These are phyloP conservation scores for Pseudomyrmex flavicornis DNA, from an alignment of 1,140 invertebrate species.

Conservation along the genomic window DNA sequence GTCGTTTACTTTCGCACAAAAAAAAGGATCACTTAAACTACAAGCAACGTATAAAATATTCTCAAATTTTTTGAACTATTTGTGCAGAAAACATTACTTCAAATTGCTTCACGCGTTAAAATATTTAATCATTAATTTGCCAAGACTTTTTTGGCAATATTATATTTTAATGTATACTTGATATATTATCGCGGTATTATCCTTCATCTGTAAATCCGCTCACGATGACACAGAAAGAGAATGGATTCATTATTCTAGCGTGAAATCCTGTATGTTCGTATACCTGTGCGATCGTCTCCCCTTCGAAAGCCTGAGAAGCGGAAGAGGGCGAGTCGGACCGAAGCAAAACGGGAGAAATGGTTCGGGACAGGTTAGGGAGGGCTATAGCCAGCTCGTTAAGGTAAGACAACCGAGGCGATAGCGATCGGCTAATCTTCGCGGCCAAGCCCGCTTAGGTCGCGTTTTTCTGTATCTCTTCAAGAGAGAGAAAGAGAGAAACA, in stretches of 20 bases:
- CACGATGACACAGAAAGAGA: slow-evolving; percentile 20
- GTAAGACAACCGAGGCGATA: slow-evolving; percentile 75
- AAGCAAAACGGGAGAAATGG: slow-evolving; percentile 65
- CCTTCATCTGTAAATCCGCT: slow-evolving; percentile 35
- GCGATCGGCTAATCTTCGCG: slow-evolving; percentile 77
- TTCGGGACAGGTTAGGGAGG: slow-evolving; percentile 61
- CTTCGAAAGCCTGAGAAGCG: slow-evolving; percentile 43
- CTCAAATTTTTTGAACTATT: not conserved
- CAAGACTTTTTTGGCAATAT: too few species aligned
- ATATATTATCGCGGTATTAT: slow-evolving; percentile 44
- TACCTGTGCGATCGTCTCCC: slow-evolving; percentile 63
- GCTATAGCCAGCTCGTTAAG: slow-evolving; percentile 75
- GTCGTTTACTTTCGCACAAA: not conserved
- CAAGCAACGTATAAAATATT: not conserved
- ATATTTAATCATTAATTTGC: not conserved
- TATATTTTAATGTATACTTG: too few species aligned
- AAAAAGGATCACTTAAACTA: not conserved
- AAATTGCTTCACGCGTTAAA: not conserved
- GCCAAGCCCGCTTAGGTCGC: slow-evolving; percentile 46
- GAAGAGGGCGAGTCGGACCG: slow-evolving; percentile 48
- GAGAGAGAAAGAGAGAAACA: slow-evolving; percentile 45
- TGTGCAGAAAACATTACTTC: not conserved
- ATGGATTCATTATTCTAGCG: slow-evolving; percentile 44
- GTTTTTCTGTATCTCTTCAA: slow-evolving; percentile 67
- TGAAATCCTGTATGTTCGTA: not conserved